Conservation (phyloP, 2,888 invertebrate genomes). For the Geophilus truncorum region DNA sequence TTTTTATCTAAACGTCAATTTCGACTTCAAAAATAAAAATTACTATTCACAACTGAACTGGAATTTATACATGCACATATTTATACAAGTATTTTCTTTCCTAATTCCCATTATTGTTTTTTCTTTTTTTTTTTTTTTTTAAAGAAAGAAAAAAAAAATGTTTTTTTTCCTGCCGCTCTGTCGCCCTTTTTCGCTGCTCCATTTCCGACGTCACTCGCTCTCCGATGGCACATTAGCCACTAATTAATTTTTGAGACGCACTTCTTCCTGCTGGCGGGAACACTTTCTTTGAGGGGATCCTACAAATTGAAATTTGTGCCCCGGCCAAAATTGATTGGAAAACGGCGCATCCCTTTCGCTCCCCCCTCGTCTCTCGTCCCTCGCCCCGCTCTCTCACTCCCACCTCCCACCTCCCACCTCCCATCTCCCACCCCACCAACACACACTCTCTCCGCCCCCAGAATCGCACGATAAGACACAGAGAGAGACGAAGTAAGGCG, state of each 20-base stretch:
- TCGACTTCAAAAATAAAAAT: too few species aligned
- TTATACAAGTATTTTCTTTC: neutral
- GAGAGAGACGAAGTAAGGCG: too few species aligned
- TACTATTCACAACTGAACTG: too few species aligned
- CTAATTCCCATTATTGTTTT: neutral
- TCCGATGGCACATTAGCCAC: neutral
- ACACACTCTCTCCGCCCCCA: conserved; percentile 12
- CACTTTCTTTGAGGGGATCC: conserved; percentile 18
- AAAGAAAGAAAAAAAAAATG: neutral
- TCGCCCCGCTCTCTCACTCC: too few species aligned
- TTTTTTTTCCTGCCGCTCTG: conserved; percentile 8
- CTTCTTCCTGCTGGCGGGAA: neutral
- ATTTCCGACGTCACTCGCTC: conserved; percentile 15
- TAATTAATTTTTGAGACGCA: conserved; percentile 1
- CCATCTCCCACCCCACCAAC: too few species aligned
- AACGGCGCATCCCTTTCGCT: neutral
- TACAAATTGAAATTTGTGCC: neutral
- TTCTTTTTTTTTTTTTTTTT: neutral
- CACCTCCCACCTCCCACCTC: too few species aligned
- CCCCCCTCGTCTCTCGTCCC: too few species aligned
- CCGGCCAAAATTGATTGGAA: conserved; percentile 13
- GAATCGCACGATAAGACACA: conserved; percentile 30
- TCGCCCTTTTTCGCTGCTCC: neutral
- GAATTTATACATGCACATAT: too few species aligned
- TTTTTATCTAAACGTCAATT: too few species aligned